A percentile compares a stretch with the other conserved stretches of the same genome.
Evolutionary conservation across 2,797 vertebrate species (phyloP).

Genomic region (Amazona ochrocephala): DNA sequence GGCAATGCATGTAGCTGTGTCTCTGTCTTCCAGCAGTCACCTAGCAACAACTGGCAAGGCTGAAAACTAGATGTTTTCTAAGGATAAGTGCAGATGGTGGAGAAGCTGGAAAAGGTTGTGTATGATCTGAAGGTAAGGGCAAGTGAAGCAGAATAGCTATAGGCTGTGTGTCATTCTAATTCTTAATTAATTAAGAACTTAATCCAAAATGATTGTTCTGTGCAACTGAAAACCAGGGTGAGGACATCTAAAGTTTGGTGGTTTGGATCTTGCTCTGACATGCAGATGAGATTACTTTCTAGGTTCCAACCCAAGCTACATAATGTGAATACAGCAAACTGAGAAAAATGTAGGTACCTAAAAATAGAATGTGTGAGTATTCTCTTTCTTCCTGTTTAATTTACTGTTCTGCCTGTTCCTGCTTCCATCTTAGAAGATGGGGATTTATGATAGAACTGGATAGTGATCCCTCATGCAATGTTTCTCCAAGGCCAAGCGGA

Average conservation of each 20-base stretch:
- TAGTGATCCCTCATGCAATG: not conserved
- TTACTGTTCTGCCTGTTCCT: not conserved
- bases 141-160: not conserved
- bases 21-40: not conserved
- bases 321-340: accelerated
- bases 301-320: not conserved
- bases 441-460: not conserved
- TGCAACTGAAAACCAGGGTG: not conserved
- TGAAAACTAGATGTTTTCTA: not conserved
- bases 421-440: not conserved
- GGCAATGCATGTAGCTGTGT: not conserved
- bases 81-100: not conserved
- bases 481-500: not conserved
- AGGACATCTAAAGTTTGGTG: not conserved
- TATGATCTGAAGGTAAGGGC: not conserved
- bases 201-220: not conserved
- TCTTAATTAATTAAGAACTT: not conserved
- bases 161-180: not conserved
- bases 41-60: not conserved
- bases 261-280: not conserved
- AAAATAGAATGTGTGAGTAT: not conserved
- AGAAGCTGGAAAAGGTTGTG: not conserved
- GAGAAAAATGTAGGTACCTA: not conserved
- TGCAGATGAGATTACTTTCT: not conserved
- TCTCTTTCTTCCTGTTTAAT: not conserved